phyloP scores from a whole-genome alignment of 2,797 vertebrate genomes.

The Tangara arthus region DNA sequence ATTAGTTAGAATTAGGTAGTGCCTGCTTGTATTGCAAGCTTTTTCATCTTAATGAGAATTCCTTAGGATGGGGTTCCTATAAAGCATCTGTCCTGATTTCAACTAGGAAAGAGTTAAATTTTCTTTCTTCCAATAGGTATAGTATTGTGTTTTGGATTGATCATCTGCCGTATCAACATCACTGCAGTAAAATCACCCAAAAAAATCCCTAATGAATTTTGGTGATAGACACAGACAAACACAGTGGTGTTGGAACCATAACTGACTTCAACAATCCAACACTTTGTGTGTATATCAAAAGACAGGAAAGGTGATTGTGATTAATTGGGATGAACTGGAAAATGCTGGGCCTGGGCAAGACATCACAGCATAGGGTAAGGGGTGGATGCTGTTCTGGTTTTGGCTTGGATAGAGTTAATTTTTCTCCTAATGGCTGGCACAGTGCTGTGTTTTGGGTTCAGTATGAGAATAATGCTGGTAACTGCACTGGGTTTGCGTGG shows the following conservation, averaged over 20 bases:
- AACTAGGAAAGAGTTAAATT: neutral
- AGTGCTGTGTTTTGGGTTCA: neutral
- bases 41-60: neutral
- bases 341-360: neutral
- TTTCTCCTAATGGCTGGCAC: neutral
- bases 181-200: neutral
- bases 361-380: neutral
- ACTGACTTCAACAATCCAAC: neutral
- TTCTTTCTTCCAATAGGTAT: neutral
- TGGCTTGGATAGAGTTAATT: neutral
- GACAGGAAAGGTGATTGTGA: rapidly evolving
- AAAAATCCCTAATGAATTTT: neutral
- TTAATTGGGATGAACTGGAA: neutral
- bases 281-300: neutral
- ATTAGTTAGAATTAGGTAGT: neutral
- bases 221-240: neutral
- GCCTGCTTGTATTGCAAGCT: neutral
- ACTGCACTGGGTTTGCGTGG: neutral
- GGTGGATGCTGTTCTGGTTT: neutral
- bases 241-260: neutral
- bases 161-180: neutral
- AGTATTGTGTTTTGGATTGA: neutral
- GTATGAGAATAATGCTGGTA: neutral
- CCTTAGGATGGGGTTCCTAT: neutral
- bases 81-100: neutral